A percentile compares a stretch with the other conserved stretches of the same genome.
Evolutionary conservation across 2,113 vertebrate species (phyloP).

Genomic region (Dromiciops gliroides): DNA sequence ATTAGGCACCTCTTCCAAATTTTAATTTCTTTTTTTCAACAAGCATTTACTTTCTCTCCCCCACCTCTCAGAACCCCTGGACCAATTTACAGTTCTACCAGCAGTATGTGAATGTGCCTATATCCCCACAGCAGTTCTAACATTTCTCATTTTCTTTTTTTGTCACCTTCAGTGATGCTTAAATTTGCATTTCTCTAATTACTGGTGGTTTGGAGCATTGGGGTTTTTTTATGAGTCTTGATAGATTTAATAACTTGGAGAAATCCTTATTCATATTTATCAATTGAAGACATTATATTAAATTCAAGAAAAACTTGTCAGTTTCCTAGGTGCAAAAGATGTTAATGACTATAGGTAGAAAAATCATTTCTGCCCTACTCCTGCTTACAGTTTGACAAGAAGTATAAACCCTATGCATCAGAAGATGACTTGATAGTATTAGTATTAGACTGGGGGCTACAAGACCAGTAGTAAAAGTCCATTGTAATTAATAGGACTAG

Average conservation of each 20-base stretch:
- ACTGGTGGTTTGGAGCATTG: background rate
- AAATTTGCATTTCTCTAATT: background rate
- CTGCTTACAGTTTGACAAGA: background rate
- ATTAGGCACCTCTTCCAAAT: background rate
- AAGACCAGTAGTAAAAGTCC: no score
- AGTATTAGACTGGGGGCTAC: background rate
- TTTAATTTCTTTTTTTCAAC: background rate
- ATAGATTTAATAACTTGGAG: background rate
- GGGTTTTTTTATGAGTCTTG: no score
- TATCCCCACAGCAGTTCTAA: background rate
- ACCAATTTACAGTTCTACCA: background rate
- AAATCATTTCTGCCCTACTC: background rate
- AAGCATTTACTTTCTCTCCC: background rate
- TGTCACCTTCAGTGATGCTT: background rate
- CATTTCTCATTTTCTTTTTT: background rate
- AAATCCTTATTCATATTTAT: background rate
- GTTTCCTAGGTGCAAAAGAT: background rate
- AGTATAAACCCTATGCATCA: background rate
- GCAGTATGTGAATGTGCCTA: background rate
- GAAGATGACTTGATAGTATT: background rate
- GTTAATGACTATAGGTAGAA: background rate
- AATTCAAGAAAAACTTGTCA: background rate
- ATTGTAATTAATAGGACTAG: background rate
- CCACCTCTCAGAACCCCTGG: no score
- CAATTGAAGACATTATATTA: background rate